A percentile compares a stretch with the other conserved stretches of the same genome.
phyloP scores from a whole-genome alignment of 2,113 vertebrate species.

The Pleuronectes platessa region DNA sequence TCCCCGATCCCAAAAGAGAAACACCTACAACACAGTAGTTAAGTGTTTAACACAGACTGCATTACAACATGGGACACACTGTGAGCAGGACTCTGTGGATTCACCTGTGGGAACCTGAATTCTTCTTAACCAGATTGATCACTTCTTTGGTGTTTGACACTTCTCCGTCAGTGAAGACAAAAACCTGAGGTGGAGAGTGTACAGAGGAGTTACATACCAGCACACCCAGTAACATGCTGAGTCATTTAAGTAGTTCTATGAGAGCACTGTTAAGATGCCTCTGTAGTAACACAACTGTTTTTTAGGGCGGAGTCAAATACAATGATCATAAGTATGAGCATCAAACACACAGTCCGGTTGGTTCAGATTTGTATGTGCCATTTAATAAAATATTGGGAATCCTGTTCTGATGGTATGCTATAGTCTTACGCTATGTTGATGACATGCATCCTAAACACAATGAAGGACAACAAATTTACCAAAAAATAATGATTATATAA shows the following conservation, averaged over 20 bases:
- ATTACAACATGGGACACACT: not conserved
- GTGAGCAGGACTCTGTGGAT: not conserved
- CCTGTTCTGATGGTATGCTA: not conserved
- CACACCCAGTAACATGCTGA: not conserved
- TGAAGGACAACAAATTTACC: no score
- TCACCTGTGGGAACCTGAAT: slow-evolving; percentile 84
- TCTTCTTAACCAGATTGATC: slow-evolving; percentile 78
- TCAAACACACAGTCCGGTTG: no score
- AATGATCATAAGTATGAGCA: no score
- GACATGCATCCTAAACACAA: no score
- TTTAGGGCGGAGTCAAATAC: no score
- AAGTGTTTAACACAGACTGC: not conserved
- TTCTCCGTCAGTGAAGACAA: slow-evolving; percentile 83
- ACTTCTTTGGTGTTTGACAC: slow-evolving; percentile 83
- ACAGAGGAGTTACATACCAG: not conserved
- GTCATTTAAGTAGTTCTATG: no score
- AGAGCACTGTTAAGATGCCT: no score
- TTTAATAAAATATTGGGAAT: no score
- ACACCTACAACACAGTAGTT: slow-evolving; percentile 75
- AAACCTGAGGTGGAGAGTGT: not conserved
- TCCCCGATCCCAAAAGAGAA: slow-evolving; percentile 90
- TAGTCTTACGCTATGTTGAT: not conserved
- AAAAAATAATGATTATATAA: no score
- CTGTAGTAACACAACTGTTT: no score
- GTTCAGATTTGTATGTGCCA: not conserved